A percentile compares a stretch with the other conserved stretches of the same genome.
Evolutionary conservation across 92 coral and sea anemone species (phyloP).

Genomic region (Epizoanthus rinbou): DNA sequence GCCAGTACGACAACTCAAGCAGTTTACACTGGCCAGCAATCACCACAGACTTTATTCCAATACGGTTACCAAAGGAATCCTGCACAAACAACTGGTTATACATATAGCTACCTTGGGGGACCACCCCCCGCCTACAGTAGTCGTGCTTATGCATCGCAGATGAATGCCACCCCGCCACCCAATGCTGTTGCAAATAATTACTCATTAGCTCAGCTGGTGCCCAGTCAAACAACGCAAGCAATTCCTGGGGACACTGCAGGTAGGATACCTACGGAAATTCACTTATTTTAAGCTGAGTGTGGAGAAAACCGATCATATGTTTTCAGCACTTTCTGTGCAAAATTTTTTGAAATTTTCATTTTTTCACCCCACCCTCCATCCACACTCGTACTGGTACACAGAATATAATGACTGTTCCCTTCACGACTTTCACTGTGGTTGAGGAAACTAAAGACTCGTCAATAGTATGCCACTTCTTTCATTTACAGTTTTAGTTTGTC

Average conservation of each 20-base stretch:
- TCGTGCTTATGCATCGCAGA: slow-evolving; percentile 77
- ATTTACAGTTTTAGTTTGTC: no score
- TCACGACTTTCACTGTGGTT: no score
- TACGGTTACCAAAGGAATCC: slow-evolving; percentile 81
- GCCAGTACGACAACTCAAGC: slow-evolving; percentile 68
- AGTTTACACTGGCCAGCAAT: slow-evolving; percentile 69
- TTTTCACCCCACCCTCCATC: no score
- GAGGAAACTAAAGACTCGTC: no score
- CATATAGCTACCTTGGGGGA: slow-evolving; percentile 83
- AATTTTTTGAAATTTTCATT: no score
- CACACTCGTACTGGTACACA: no score
- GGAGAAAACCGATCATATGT: no score
- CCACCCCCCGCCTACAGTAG: slow-evolving; percentile 88
- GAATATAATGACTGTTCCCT: no score
- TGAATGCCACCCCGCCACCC: slow-evolving; percentile 87
- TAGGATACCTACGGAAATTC: background rate
- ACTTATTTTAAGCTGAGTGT: no score
- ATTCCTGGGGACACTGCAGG: slow-evolving; percentile 33
- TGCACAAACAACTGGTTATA: slow-evolving; percentile 76
- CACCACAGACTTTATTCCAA: slow-evolving; percentile 79
- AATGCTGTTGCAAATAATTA: slow-evolving; percentile 87
- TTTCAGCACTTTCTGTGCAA: no score
- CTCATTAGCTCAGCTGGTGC: slow-evolving; percentile 73
- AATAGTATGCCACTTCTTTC: no score
- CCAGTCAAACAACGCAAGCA: slow-evolving; percentile 64